These are phyloP conservation scores for Drosophila cardini DNA, from an alignment of 1,140 invertebrate species.

Conservation along the genomic window DNA sequence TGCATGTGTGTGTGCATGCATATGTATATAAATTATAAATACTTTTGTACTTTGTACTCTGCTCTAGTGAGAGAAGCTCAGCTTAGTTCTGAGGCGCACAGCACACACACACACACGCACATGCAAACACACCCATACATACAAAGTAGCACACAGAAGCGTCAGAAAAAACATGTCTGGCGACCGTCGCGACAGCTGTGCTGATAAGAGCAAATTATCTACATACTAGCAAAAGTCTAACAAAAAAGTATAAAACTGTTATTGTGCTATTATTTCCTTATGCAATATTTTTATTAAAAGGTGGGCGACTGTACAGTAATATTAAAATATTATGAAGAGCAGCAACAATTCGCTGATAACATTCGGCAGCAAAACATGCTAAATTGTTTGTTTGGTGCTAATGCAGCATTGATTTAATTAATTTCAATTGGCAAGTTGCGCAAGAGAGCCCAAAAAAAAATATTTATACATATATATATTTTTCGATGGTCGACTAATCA, in stretches of 20 bases:
- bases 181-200: slow-evolving; percentile 26
- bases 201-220: slow-evolving; percentile 58
- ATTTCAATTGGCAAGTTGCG: slow-evolving; percentile 49
- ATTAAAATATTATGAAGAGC: slow-evolving; percentile 24
- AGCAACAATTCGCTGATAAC: slow-evolving; percentile 19
- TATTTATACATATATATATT: neutral
- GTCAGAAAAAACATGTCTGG: slow-evolving; percentile 39
- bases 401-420: slow-evolving; percentile 52
- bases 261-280: slow-evolving; percentile 21
- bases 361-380: slow-evolving; percentile 26
- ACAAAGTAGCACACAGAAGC: slow-evolving; percentile 1
- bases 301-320: slow-evolving; percentile 8
- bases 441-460: slow-evolving; percentile 22
- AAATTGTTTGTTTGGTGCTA: slow-evolving; percentile 29
- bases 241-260: slow-evolving; percentile 9
- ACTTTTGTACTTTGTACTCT: slow-evolving; percentile 65
- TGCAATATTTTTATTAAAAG: slow-evolving; percentile 33
- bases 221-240: slow-evolving; percentile 3
- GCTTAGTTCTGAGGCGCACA: slow-evolving; percentile 34
- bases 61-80: slow-evolving; percentile 50
- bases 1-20: neutral
- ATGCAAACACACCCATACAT: neutral
- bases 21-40: slow-evolving; percentile 16
- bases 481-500: slow-evolving; percentile 18
- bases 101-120: neutral